A percentile compares a stretch with the other conserved stretches of the same genome.
Evolutionary conservation across 2,888 invertebrate species (phyloP).

Genomic region (Zelleria hepariella): DNA sequence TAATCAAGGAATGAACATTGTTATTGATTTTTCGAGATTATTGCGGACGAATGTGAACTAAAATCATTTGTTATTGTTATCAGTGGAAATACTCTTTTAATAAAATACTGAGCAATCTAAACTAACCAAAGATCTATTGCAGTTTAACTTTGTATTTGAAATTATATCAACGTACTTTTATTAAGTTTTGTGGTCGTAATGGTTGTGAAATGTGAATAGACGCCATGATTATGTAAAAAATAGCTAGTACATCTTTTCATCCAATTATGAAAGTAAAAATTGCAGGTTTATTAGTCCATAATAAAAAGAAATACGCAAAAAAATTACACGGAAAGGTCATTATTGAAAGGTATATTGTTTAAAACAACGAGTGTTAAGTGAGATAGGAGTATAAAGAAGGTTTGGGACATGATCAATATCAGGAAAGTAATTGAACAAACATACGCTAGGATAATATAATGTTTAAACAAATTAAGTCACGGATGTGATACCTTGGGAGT

Average conservation of each 20-base stretch:
- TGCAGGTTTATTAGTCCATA: neutral
- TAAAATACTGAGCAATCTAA: too few species aligned
- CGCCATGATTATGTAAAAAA: conserved; percentile 4
- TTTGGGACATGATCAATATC: neutral
- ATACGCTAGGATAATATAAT: neutral
- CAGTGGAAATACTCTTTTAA: too few species aligned
- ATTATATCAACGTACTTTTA: neutral
- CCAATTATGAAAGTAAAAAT: conserved; percentile 4
- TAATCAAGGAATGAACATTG: too few species aligned
- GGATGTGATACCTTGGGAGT: neutral
- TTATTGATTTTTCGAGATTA: too few species aligned
- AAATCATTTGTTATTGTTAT: too few species aligned
- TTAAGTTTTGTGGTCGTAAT: conserved; percentile 30
- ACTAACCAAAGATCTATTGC: too few species aligned
- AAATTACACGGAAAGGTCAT: neutral
- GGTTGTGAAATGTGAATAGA: conserved; percentile 45
- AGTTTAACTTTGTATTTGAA: neutral
- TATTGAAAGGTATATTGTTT: neutral
- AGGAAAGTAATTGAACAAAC: neutral
- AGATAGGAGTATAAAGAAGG: neutral
- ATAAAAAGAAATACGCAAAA: neutral
- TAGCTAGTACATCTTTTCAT: conserved; percentile 1
- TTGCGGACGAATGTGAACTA: too few species aligned
- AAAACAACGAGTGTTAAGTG: neutral
- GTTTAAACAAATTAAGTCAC: neutral